Evolutionary conservation across 2,888 invertebrate species (phyloP), one percentile per base, ranked within the genome.

Genomic region (Conchocele bisecta): DNA sequence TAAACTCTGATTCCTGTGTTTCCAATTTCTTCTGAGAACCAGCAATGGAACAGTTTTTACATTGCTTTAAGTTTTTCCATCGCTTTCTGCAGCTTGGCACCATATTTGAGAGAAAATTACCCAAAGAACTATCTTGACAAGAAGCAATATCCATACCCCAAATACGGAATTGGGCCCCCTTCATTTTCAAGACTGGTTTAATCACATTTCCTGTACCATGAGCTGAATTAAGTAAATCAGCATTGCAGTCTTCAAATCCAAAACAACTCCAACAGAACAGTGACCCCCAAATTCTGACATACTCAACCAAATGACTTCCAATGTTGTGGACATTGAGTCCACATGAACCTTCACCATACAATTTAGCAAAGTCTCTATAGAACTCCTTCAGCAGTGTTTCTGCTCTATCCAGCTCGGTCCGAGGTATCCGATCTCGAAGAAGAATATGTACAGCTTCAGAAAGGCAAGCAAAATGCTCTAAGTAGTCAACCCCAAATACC

Each of bases 301-400:
- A 63, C 33, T 22, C 22, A 15, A 29, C 58, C 17, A 48, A 33
- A 42, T 59, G 66, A 9, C 11, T n/a, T 15, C 66, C 66, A 39
- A 51, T 42, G 24, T 66, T 66, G 29, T 58, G 58, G 33, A 66
- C 59, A 59, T 66, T 66, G 26, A 66, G 28, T 13, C 66, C 66
- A 59, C 50, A 66, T 17, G 29, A 26, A 15, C 59, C 41, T 50
- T 5, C 28, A 11, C 59, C 31, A 26, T 59, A 66, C 13, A 66
- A 24, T 11, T 48, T n/a, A 28, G 24, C 20, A 44, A 48, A 57
- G 6, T 6, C 17, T 41, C 54, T 17, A 26, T 63, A 63, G 35
- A 63, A 63, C 4, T 26, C n/a, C 7, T 54, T 35, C 28, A 63
- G 63, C n/a, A 51, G 22, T 17, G 26, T 22, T 41, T 39, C 53